These are phyloP conservation scores for Cisticola juncidis DNA, from an alignment of 2,113 vertebrate species.

Conservation along the genomic window DNA sequence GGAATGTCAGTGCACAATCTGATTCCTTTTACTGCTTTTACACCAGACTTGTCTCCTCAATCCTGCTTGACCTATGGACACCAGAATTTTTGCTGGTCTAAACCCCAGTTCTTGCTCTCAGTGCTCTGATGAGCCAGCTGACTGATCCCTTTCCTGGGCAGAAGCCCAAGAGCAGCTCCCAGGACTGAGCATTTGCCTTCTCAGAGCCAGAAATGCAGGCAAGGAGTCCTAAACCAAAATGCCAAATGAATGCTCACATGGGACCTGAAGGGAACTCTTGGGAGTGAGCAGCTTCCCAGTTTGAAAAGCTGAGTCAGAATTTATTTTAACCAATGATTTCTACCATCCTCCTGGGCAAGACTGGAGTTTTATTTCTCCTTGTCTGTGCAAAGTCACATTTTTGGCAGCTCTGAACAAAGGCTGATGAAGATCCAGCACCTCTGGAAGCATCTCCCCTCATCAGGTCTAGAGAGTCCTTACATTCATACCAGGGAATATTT, in stretches of 20 bases:
- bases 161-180: not conserved
- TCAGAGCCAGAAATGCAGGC: rapidly evolving
- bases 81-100: not conserved
- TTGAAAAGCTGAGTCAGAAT: not conserved
- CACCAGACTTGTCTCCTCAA: not conserved
- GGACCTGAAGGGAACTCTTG: not conserved
- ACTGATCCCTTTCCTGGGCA: not conserved
- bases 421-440: not conserved
- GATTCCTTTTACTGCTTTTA: not conserved
- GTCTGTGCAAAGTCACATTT: not conserved
- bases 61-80: not conserved
- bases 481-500: not conserved
- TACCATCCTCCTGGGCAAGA: not conserved
- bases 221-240: not conserved
- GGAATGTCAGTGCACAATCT: rapidly evolving
- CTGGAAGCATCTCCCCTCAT: not conserved
- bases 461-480: not conserved
- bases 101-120: not conserved
- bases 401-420: not conserved
- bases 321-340: not conserved
- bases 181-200: not conserved
- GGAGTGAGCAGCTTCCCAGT: not conserved
- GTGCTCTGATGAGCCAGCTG: not conserved
- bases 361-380: not conserved
- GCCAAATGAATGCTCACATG: rapidly evolving